Evolutionary conservation across 2,888 invertebrate genomes (phyloP).

Genomic region (Hirtodrosophila cameraria): DNA sequence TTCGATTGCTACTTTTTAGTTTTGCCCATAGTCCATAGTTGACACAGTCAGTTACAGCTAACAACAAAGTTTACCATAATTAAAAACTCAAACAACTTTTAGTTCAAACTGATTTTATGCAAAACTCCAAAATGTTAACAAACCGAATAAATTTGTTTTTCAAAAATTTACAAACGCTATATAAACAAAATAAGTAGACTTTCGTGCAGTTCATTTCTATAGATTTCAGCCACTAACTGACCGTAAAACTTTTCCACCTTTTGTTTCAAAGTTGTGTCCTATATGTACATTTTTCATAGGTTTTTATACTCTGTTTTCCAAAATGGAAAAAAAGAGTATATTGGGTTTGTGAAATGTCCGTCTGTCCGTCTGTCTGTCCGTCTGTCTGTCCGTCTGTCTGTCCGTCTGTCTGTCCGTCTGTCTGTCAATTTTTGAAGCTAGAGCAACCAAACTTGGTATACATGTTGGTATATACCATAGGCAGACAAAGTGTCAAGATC

Average conservation of each 20-base stretch:
- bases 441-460: no score
- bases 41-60: slow-evolving; percentile 33
- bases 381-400: no score
- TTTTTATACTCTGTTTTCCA: no score
- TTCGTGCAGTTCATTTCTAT: slow-evolving; percentile 28
- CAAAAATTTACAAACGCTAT: slow-evolving; percentile 5
- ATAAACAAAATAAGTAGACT: slow-evolving; percentile 8
- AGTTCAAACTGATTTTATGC: neutral
- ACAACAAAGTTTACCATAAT: slow-evolving; percentile 55
- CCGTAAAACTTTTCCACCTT: slow-evolving; percentile 38
- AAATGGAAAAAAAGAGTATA: no score
- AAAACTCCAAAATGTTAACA: slow-evolving; percentile 20
- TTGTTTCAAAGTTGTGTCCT: slow-evolving; percentile 44
- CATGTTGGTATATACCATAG: no score
- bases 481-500: no score
- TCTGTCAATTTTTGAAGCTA: no score
- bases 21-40: slow-evolving; percentile 33
- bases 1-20: slow-evolving; percentile 15
- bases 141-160: slow-evolving; percentile 11
- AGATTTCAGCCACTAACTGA: slow-evolving; percentile 13
- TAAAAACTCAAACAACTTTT: slow-evolving; percentile 61
- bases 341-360: no score
- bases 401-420: no score
- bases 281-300: slow-evolving; percentile 14
- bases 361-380: no score